phyloP scores from a whole-genome alignment of 1,140 invertebrate genomes.

The Paracyclopina nana region DNA sequence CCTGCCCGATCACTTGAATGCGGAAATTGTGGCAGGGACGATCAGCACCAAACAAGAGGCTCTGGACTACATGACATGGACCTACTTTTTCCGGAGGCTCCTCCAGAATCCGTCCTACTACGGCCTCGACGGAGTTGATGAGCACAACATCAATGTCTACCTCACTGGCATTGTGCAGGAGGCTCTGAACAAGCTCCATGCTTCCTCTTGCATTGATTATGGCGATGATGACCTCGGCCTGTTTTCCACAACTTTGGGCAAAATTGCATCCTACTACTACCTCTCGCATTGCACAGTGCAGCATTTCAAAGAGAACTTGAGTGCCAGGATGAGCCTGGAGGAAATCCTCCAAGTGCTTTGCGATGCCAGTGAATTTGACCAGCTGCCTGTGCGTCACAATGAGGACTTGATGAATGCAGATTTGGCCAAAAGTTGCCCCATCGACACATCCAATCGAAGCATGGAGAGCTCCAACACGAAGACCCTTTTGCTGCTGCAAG shows the following conservation, averaged over 20 bases:
- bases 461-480: conserved; percentile 84
- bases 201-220: conserved; percentile 2
- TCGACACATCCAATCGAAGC: conserved; percentile 45
- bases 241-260: conserved; percentile 61
- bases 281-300: conserved; percentile 76
- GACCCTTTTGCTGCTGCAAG: conserved; percentile 75
- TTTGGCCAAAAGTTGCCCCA: conserved; percentile 50
- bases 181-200: background rate
- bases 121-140: conserved; percentile 51
- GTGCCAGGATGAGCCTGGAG: conserved; percentile 39
- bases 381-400: conserved; percentile 92
- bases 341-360: conserved; percentile 60
- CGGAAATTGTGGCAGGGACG: conserved; percentile 84
- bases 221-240: conserved; percentile 26
- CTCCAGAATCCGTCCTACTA: conserved; percentile 88
- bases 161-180: conserved; percentile 2
- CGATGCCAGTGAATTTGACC: conserved; percentile 70
- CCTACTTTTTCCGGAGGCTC: conserved; percentile 85
- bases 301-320: conserved; percentile 51
- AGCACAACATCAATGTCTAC: conserved; percentile 42
- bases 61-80: conserved; percentile 94
- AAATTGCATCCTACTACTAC: conserved; percentile 92
- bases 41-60: conserved; percentile 79
- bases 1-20: conserved; percentile 89
- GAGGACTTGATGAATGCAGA: conserved; percentile 90